Conservation (phyloP, 2,888 invertebrate genomes). For the Epinotia nisella region DNA sequence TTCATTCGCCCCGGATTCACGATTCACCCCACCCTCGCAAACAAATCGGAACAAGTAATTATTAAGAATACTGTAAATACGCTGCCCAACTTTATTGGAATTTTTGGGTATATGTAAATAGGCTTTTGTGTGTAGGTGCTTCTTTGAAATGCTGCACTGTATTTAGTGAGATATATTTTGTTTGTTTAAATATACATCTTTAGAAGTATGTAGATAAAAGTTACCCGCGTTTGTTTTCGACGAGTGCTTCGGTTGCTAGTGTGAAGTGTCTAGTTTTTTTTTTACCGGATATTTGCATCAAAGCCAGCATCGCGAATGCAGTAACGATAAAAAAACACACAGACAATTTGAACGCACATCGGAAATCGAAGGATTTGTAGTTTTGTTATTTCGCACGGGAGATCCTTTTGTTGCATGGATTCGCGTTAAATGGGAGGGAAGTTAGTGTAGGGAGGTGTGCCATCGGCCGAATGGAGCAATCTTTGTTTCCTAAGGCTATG, state of each 20-base stretch:
- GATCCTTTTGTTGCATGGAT: conserved; percentile 81
- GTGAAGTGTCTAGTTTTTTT: not conserved
- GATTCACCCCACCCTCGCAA: conserved; percentile 73
- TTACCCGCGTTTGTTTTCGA: not conserved
- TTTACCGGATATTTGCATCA: conserved; percentile 16
- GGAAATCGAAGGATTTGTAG: conserved; percentile 73
- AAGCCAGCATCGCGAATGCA: not conserved
- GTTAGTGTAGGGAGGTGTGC: conserved; percentile 79
- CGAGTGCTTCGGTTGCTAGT: not conserved
- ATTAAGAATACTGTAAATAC: conserved; percentile 82
- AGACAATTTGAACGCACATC: conserved; percentile 53
- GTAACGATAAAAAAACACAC: conserved; percentile 36
- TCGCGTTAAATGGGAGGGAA: conserved; percentile 83
- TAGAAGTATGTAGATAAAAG: not conserved
- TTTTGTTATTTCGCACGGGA: conserved; percentile 83
- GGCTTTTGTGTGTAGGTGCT: conserved; percentile 3
- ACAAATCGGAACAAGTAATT: conserved; percentile 83
- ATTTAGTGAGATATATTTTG: not conserved
- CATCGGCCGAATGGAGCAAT: conserved; percentile 80
- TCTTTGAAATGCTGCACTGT: not conserved
- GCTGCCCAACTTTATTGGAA: conserved; percentile 67
- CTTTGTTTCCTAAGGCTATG: conserved; percentile 81
- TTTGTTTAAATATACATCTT: too few species aligned
- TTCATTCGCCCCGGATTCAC: conserved; percentile 67
- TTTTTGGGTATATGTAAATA: conserved; percentile 53